Base-by-base conservation (phyloP, 2,888 invertebrate genomes). In the Caenorhabditis japonica region DNA sequence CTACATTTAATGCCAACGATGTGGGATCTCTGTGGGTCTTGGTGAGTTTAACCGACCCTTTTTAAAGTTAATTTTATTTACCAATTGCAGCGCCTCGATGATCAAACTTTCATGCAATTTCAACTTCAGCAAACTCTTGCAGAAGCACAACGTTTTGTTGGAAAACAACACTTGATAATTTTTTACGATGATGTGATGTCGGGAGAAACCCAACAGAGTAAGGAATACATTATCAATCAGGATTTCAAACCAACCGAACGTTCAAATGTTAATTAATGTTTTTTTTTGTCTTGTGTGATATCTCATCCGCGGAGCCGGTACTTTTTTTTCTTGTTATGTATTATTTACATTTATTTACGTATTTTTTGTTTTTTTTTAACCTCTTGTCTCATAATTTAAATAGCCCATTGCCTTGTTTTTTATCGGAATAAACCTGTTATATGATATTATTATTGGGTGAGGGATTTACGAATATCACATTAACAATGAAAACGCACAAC, bases 141-240 rank as follows among this genome's bases (percentile, higher is more conserved):
- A 12, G 66, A 66, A 15, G 66, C 61, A 10, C 60, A 66, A 41
- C 13, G 8, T 7, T 66, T 66, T 17, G 66, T 73, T n/a, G 73
- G 73, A 4, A 41, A 41, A 8, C 66, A 66, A 19, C 73, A 73
- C 44, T 25, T 73, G 15, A 49, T 73, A 4, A 60, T 73, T 4
- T 73, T 73, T 34, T 73, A 73, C 21, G 73, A 73, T 12, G 73
- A 73, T 8, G 56, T 46, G 4, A 25, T 23, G 15, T 39, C 53
- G 4, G 66, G 51, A 8, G 33, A 56, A 19, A 33, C 41, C 3
- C 13, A 10, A 0, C 55, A 56, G 25, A 36, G 30, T 15, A 34
- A 21, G n/a, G 73, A 66, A 12, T 73, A 73, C 30, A 49, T 73
- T 4, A 38, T 72, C 43, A 59, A 72, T 39, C 33, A 38, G 12